A percentile compares a stretch with the other conserved stretches of the same genome.
Conservation (phyloP, 1,140 invertebrate species). For the Aphaenogaster rudis region DNA sequence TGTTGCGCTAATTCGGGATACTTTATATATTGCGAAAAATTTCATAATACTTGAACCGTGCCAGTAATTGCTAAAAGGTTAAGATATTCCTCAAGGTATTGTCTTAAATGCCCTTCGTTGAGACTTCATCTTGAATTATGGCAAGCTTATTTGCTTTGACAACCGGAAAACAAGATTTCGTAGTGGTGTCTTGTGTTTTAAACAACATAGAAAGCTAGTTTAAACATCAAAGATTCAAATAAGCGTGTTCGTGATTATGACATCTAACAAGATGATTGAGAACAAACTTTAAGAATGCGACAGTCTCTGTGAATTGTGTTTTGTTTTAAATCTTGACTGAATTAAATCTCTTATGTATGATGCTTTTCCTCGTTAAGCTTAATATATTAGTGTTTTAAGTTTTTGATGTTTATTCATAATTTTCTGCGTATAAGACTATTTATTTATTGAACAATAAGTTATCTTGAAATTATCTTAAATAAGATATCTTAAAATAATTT, state of each 20-base stretch:
- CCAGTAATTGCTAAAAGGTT: background rate
- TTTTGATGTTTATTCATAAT: background rate
- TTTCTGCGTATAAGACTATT: background rate
- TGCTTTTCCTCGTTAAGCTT: background rate
- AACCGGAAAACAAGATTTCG: background rate
- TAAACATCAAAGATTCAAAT: background rate
- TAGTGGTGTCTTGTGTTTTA: background rate
- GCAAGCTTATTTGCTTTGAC: constrained; percentile 27
- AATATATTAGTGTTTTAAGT: background rate
- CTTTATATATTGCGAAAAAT: background rate
- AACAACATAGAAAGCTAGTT: background rate
- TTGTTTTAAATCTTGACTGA: background rate
- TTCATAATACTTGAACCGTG: background rate
- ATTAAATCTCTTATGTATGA: background rate
- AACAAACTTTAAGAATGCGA: background rate
- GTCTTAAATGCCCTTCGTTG: background rate
- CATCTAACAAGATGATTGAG: background rate
- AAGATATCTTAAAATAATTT: background rate
- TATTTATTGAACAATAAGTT: background rate
- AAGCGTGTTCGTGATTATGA: constrained; percentile 6
- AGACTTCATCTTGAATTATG: constrained; percentile 10
- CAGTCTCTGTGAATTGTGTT: background rate
- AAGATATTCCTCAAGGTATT: background rate
- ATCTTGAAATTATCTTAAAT: background rate
- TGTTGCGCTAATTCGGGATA: background rate